Evolutionary conservation across 2,888 invertebrate genomes (phyloP), one percentile per base, ranked within the genome.

Genomic region (Elmis aenea): DNA sequence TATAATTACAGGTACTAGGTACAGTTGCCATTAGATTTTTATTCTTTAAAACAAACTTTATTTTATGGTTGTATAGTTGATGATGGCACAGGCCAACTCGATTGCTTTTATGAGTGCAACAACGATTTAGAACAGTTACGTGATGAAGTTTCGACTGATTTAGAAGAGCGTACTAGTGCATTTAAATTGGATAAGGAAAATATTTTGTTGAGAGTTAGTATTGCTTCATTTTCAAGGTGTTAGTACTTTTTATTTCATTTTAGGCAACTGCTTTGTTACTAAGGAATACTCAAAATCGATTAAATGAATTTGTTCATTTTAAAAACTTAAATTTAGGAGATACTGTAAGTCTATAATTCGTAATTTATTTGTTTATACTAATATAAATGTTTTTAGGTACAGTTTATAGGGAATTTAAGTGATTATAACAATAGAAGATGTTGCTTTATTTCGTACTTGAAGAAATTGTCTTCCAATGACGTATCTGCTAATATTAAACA

Each of bases 21-120:
- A 18, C 5, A 18, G 18, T 18, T 18, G 18, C 18, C n/a, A n/a
- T n/a, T n/a, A 18, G 18, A 6, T 18, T 18, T 6, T 18, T 18
- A 18, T 18, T 8, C 8, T 18, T 18, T 18, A n/a, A n/a, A n/a
- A n/a, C 18, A 18, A 6, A 18, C 8, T 32, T 31, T 2, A 12
- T 21, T 21, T 20, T 6, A 0, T 13, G 21, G 4, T 31, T 36
- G 4, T 5, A 13, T 27, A 42, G 42, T 42, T 14, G 37, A 38
- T 30, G 42, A 42, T 23, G 42, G 42, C 9, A 42, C 42, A 3
- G 33, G 15, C 8, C 22, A 29, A 9, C 16, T 42, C 12, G 37
- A 42, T 38, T 42, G 42, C 22, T 42, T 29, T 30, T 23, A 33
- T n/a, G 32, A 33, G 18, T 18, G 29, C 22, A 35, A 32, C 27